A percentile compares a stretch with the other conserved stretches of the same genome.
These are phyloP conservation scores for Podarcis muralis DNA, from an alignment of 2,113 vertebrate species.

Conservation along the genomic window DNA sequence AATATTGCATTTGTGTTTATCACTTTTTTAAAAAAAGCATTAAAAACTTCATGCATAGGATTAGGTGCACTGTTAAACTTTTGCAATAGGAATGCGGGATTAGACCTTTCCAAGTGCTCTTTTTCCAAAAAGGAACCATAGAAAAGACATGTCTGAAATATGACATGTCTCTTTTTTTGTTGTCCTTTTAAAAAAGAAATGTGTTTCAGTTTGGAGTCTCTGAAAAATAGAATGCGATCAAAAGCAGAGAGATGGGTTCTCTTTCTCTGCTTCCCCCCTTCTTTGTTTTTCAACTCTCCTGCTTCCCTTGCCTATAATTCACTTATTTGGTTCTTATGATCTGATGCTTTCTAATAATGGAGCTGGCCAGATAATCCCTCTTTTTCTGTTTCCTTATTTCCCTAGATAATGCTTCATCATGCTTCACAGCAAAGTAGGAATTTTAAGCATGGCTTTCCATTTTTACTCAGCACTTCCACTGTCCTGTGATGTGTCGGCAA, in stretches of 20 bases:
- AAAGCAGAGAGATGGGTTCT: background rate
- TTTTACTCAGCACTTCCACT: background rate
- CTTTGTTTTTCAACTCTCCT: background rate
- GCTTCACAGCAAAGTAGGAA: constrained; percentile 2
- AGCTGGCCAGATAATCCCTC: background rate
- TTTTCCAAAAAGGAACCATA: background rate
- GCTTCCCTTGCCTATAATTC: background rate
- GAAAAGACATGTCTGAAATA: background rate
- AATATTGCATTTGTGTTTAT: background rate
- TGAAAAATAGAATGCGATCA: background rate
- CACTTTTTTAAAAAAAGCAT: background rate
- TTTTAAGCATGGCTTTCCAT: constrained; percentile 5
- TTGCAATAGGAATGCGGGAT: background rate
- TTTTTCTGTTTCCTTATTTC: background rate
- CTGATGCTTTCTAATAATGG: constrained; percentile 9
- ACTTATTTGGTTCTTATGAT: background rate
- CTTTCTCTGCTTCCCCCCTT: too few species aligned
- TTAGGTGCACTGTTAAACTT: background rate
- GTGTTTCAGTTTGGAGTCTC: background rate
- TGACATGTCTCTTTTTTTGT: background rate
- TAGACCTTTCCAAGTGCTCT: background rate
- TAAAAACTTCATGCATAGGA: background rate
- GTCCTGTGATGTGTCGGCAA: background rate
- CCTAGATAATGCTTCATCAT: constrained; percentile 1
- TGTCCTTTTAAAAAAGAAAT: background rate